phyloP scores from a whole-genome alignment of 30 jellyfish, hydroid and myxozoan species.

The Cassiopea xamachana region DNA sequence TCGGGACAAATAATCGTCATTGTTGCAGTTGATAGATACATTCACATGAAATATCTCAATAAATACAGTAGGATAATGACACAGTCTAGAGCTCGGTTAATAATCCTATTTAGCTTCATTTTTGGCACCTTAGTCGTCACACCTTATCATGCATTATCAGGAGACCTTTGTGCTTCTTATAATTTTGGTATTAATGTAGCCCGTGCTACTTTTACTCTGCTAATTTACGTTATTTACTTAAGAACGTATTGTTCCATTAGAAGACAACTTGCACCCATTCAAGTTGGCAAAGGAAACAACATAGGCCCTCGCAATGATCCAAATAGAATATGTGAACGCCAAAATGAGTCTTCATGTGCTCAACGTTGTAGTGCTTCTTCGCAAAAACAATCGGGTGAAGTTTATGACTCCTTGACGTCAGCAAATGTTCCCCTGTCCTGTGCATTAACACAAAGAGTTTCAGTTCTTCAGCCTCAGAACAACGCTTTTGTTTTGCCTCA shows the following conservation, averaged over 20 bases:
- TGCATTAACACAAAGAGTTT: too few relatives aligned
- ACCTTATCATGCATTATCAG: too few relatives aligned
- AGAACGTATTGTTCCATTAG: background rate
- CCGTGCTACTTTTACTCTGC: background rate
- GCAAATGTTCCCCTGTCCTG: too few relatives aligned
- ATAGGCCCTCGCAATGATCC: background rate
- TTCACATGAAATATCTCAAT: conserved; percentile 4
- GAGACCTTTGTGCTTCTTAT: too few relatives aligned
- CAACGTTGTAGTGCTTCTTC: too few relatives aligned
- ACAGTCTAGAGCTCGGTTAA: conserved; percentile 1
- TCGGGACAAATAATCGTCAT: background rate
- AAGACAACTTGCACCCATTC: background rate
- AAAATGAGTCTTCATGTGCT: too few relatives aligned
- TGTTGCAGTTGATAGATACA: background rate
- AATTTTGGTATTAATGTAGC: background rate
- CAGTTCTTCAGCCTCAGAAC: too few relatives aligned
- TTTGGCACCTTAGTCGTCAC: background rate
- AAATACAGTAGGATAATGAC: background rate
- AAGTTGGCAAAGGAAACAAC: background rate
- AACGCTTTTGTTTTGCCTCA: too few relatives aligned
- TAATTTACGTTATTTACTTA: background rate
- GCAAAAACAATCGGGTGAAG: too few relatives aligned
- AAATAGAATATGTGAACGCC: background rate
- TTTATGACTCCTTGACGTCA: too few relatives aligned
- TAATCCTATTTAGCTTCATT: background rate